Conservation (phyloP, 2,113 vertebrate genomes). For the Cervus canadensis region DNA sequence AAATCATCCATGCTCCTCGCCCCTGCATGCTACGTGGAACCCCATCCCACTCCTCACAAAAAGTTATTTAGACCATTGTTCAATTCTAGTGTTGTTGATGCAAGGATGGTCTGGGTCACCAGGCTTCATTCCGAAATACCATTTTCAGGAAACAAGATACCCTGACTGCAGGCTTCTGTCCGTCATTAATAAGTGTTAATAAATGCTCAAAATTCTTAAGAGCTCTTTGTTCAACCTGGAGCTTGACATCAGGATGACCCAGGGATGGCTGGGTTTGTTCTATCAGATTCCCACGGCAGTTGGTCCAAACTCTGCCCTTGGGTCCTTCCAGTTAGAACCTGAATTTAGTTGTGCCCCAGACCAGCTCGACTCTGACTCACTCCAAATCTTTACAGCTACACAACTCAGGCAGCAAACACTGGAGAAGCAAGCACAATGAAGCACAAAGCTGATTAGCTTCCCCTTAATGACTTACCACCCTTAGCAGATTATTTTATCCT, state of each 20-base stretch:
- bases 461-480: neutral
- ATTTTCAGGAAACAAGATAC: neutral
- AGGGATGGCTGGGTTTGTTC: rapidly evolving
- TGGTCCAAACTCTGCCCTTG: no score
- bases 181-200: neutral
- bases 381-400: neutral
- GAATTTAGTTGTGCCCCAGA: neutral
- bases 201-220: neutral
- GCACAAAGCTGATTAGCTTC: neutral
- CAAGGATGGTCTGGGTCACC: neutral
- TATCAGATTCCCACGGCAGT: rapidly evolving
- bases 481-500: rapidly evolving
- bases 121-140: no score
- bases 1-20: neutral
- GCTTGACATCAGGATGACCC: neutral
- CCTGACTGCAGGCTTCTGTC: neutral
- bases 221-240: neutral
- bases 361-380: rapidly evolving
- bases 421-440: rapidly evolving
- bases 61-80: no score
- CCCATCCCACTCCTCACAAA: neutral
- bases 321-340: neutral
- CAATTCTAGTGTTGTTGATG: rapidly evolving
- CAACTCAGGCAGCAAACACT: rapidly evolving
- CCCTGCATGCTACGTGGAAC: no score